Conservation (phyloP, 2,113 vertebrate genomes). For the Aegotheles bennettii region DNA sequence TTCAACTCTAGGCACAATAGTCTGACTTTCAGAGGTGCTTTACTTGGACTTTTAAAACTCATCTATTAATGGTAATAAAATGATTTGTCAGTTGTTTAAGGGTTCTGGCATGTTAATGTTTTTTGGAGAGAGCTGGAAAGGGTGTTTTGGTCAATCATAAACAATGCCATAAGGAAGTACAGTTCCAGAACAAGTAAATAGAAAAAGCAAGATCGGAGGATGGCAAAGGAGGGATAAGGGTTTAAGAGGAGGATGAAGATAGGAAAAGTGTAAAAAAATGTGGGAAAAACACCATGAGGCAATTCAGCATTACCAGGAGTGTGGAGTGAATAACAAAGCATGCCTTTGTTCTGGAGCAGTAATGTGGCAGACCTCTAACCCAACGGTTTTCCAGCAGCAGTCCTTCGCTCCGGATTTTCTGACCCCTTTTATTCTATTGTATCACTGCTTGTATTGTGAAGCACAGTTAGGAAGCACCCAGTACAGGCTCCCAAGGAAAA, state of each 20-base stretch:
- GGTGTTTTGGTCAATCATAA: not conserved
- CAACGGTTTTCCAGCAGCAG: not conserved
- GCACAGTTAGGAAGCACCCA: not conserved
- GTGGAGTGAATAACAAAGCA: not conserved
- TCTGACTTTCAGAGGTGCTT: not conserved
- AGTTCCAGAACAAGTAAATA: not conserved
- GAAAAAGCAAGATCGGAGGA: not conserved
- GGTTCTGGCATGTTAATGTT: not conserved
- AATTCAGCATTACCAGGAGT: not conserved
- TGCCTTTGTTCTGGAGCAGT: not conserved
- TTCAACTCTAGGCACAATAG: not conserved
- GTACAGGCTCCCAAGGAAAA: not conserved
- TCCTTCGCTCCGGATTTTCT: not conserved
- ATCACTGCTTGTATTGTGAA: not conserved
- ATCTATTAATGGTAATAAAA: not conserved
- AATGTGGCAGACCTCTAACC: not conserved
- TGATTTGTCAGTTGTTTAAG: not conserved
- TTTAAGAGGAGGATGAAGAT: not conserved
- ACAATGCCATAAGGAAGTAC: not conserved
- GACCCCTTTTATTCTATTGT: not conserved
- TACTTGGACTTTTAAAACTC: not conserved
- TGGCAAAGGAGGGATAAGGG: not conserved
- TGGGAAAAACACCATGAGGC: not conserved
- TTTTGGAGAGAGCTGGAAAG: not conserved
- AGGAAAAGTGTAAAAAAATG: not conserved